Conservation (phyloP, 2,888 invertebrate species). For the Pimpla rufipes region DNA sequence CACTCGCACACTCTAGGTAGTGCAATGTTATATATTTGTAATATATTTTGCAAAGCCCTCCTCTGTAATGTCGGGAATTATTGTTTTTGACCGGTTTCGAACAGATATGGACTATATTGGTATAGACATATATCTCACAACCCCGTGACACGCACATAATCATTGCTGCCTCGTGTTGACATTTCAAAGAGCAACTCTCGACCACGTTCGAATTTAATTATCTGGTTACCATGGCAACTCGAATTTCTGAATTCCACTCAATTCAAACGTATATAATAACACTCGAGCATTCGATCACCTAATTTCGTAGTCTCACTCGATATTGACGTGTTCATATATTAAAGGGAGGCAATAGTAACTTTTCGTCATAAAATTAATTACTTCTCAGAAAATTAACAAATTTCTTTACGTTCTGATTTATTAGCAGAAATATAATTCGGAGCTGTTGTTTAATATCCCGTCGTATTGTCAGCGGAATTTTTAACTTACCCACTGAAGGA, state of each 20-base stretch:
- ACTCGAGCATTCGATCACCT: background rate
- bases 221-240: background rate
- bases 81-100: conserved; percentile 1
- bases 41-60: background rate
- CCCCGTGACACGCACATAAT: background rate
- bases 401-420: too few relatives aligned
- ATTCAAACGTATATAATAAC: background rate
- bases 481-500: too few relatives aligned
- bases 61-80: background rate
- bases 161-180: background rate
- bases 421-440: too few relatives aligned
- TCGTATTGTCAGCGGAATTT: too few relatives aligned
- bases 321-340: too few relatives aligned
- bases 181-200: conserved; percentile 20
- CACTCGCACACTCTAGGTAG: background rate
- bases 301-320: background rate
- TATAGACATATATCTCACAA: background rate
- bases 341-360: too few relatives aligned
- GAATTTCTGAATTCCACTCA: background rate
- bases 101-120: background rate
- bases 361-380: too few relatives aligned
- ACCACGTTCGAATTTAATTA: conserved; percentile 7
- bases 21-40: background rate
- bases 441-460: too few relatives aligned
- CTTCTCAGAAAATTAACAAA: too few relatives aligned